Evolutionary conservation across 1,140 invertebrate species (phyloP).

Genomic region (Oryctes rhinoceros): DNA sequence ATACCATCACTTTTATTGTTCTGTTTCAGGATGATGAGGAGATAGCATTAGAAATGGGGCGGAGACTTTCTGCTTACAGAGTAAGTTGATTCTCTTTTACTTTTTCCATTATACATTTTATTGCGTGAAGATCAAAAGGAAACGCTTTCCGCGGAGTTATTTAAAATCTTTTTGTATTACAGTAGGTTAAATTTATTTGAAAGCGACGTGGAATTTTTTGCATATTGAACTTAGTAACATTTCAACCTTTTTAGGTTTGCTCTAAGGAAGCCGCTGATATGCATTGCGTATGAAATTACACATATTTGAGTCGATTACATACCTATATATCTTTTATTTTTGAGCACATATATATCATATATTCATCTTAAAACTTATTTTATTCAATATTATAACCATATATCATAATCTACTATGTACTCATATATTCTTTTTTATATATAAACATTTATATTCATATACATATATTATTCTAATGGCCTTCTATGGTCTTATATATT

Average conservation of each 20-base stretch:
- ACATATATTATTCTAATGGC: no score
- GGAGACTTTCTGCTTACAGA: not conserved
- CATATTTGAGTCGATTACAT: no score
- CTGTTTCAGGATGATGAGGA: not conserved
- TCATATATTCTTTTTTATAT: no score
- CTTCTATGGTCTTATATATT: not conserved
- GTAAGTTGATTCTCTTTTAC: not conserved
- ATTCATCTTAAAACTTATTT: not conserved
- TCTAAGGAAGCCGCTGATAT: not conserved
- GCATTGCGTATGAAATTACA: not conserved
- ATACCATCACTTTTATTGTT: constrained; percentile 11
- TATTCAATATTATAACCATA: not conserved
- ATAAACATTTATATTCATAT: no score
- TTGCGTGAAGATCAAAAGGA: not conserved
- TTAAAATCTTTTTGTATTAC: no score
- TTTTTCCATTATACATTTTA: not conserved
- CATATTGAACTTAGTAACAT: no score
- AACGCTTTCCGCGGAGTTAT: no score
- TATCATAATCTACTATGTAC: not conserved
- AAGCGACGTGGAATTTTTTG: no score
- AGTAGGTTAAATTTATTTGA: no score
- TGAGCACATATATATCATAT: not conserved
- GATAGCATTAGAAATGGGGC: not conserved
- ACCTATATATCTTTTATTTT: no score
- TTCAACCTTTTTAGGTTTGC: not conserved